Conservation (phyloP, 2,888 invertebrate genomes). For the Spodoptera littoralis region DNA sequence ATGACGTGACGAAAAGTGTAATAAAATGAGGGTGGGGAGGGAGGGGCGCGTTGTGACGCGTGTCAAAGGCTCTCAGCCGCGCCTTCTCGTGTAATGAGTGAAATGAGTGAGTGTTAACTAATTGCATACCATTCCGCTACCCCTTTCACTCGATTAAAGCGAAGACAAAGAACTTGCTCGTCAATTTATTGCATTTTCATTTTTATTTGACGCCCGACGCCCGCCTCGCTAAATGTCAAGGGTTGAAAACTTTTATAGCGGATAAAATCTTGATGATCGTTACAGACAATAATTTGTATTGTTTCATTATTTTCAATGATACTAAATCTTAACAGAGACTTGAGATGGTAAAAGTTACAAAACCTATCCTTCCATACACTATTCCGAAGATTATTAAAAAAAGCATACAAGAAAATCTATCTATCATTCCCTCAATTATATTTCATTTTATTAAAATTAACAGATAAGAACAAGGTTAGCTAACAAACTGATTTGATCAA, state of each 20-base stretch:
- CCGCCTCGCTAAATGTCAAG: conserved; percentile 13
- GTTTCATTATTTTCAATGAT: too few relatives aligned
- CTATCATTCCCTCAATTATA: too few relatives aligned
- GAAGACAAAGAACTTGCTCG: conserved; percentile 33
- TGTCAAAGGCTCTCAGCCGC: conserved; percentile 43
- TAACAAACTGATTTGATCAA: conserved; percentile 18
- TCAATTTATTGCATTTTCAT: conserved; percentile 21
- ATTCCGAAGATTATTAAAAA: too few relatives aligned
- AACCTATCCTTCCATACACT: too few relatives aligned
- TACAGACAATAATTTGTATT: too few relatives aligned
- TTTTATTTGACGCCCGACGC: conserved; percentile 34
- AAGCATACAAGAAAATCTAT: too few relatives aligned
- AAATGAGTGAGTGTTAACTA: conserved; percentile 56
- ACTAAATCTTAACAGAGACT: too few relatives aligned
- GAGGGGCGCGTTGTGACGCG: conserved; percentile 12
- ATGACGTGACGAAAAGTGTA: conserved; percentile 23
- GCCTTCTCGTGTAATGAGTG: conserved; percentile 34
- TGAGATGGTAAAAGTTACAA: too few relatives aligned
- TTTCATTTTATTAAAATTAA: neutral
- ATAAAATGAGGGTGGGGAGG: conserved; percentile 8
- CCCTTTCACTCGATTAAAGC: conserved; percentile 48
- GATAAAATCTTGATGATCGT: too few relatives aligned
- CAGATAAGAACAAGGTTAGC: conserved; percentile 6
- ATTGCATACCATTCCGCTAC: conserved; percentile 49
- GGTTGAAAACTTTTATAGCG: neutral